Evolutionary conservation across 2,113 vertebrate genomes (phyloP).

Genomic region (Sinocyclocheilus grahami): DNA sequence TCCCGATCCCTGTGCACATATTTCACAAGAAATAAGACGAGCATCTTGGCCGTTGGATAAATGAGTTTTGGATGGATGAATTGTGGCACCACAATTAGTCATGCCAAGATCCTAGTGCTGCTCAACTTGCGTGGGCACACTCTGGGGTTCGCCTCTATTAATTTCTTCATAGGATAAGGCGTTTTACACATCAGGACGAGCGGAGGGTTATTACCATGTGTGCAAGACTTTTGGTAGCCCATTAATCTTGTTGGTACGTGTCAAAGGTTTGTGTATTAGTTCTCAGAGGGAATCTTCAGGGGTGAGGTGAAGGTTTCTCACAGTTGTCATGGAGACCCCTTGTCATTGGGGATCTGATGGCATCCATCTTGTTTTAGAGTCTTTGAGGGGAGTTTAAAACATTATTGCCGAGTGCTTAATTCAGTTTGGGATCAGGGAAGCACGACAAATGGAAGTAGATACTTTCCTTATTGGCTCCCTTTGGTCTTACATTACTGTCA

Average conservation of each 20-base stretch:
- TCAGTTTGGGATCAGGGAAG: constrained; percentile 19
- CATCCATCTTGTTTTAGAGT: constrained; percentile 67
- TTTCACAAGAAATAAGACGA: neutral
- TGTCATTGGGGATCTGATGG: neutral
- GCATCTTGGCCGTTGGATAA: constrained; percentile 30
- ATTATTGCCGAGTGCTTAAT: constrained; percentile 20
- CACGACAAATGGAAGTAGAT: constrained; percentile 30
- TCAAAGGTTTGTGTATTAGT: constrained; percentile 37
- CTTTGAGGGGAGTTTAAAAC: constrained; percentile 43
- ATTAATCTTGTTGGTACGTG: constrained; percentile 29
- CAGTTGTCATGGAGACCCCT: constrained; percentile 49
- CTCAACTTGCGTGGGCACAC: constrained; percentile 25
- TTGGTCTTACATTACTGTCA: constrained; percentile 28
- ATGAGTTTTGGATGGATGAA: constrained; percentile 45
- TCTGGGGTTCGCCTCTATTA: constrained; percentile 26
- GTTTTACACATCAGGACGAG: neutral
- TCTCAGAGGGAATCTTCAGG: constrained; percentile 24
- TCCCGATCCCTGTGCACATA: neutral
- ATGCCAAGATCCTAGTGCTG: constrained; percentile 31
- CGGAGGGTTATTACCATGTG: neutral
- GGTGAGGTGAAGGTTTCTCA: constrained; percentile 24
- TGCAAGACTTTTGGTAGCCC: neutral
- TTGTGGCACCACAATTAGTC: constrained; percentile 38
- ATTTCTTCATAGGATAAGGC: constrained; percentile 31
- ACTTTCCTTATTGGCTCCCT: constrained; percentile 19